Evolutionary conservation across 2,888 invertebrate genomes (phyloP).

Genomic region (Lasioglossum oenotherae): DNA sequence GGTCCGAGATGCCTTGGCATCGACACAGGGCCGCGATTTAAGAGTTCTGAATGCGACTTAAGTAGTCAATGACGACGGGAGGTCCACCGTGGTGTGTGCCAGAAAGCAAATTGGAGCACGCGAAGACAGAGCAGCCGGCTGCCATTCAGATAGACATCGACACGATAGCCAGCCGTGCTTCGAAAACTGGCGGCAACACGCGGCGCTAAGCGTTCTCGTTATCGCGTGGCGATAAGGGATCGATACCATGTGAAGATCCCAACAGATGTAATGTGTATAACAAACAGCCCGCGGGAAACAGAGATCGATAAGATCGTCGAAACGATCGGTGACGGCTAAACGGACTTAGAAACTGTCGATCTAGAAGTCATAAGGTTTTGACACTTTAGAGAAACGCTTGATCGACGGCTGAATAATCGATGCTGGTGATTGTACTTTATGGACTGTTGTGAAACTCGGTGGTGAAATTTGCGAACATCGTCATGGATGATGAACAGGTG

Average conservation of each 20-base stretch:
- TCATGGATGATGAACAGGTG: neutral
- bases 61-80: conserved; percentile 63
- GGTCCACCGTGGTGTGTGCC: conserved; percentile 61
- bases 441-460: neutral
- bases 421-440: neutral
- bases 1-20: conserved; percentile 14
- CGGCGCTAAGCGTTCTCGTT: conserved; percentile 58
- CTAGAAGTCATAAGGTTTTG: conserved; percentile 53
- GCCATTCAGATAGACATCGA: conserved; percentile 73
- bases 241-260: conserved; percentile 61
- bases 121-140: conserved; percentile 70
- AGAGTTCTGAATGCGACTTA: conserved; percentile 68
- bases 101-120: conserved; percentile 71
- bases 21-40: conserved; percentile 33
- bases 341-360: conserved; percentile 21
- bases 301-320: conserved; percentile 53
- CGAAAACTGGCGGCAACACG: conserved; percentile 61
- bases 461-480: neutral
- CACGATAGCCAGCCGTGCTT: conserved; percentile 56
- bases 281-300: conserved; percentile 52
- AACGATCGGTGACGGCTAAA: neutral
- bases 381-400: conserved; percentile 40
- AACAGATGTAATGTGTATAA: conserved; percentile 52
- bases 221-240: conserved; percentile 65
- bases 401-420: conserved; percentile 47